Evolutionary conservation across 2,113 vertebrate genomes (phyloP).

Genomic region (Myotis yumanensis): DNA sequence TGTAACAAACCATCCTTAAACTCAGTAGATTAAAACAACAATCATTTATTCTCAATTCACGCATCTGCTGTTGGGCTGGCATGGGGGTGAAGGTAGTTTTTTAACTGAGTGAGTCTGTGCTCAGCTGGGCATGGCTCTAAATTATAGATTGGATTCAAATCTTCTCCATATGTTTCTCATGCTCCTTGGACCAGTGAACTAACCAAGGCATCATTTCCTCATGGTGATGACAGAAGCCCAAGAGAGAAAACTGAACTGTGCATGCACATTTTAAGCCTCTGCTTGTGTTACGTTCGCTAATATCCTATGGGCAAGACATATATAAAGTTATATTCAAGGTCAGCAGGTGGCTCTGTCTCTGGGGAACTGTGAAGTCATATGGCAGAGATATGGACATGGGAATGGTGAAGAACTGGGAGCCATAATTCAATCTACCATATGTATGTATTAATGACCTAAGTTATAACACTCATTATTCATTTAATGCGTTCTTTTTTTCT

Average conservation of each 20-base stretch:
- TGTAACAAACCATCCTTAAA: not conserved
- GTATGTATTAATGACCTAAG: not conserved
- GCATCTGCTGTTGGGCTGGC: not conserved
- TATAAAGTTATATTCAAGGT: not conserved
- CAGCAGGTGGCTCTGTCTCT: not conserved
- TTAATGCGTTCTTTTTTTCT: not conserved
- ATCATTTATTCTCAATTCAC: not conserved
- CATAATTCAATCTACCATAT: not conserved
- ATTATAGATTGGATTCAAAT: not conserved
- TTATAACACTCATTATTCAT: not conserved
- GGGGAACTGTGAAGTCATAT: not conserved
- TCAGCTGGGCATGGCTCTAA: not conserved
- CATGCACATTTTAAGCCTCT: not conserved
- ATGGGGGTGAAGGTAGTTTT: not conserved
- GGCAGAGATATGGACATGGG: not conserved
- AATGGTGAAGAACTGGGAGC: not conserved
- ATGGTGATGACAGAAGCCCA: not conserved
- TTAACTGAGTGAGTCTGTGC: not conserved
- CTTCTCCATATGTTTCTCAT: not conserved
- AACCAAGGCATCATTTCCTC: constrained; percentile 15
- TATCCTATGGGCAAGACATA: not conserved
- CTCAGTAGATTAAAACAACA: not conserved
- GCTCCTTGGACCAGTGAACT: not conserved
- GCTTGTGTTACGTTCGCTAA: not conserved
- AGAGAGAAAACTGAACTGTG: not conserved